Percentiles rank a stretch among this genome's conserved stretches.
phyloP scores from a whole-genome alignment of 2,113 vertebrate genomes.

The Rattus rattus region DNA sequence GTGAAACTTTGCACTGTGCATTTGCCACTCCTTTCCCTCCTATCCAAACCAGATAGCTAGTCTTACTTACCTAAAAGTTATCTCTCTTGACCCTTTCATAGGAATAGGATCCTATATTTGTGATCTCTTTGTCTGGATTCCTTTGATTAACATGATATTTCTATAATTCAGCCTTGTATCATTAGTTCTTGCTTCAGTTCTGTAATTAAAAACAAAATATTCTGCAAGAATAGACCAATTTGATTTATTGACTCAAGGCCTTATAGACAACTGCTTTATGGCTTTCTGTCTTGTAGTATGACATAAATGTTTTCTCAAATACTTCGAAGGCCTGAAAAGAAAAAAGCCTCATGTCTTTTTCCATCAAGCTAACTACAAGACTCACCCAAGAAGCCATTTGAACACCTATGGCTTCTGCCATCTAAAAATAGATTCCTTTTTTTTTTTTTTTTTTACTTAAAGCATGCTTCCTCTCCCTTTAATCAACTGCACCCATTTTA shows the following conservation, averaged over 20 bases:
- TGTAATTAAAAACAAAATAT: not conserved
- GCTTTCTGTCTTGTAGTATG: not conserved
- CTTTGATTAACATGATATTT: not conserved
- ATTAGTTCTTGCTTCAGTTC: not conserved
- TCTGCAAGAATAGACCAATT: not conserved
- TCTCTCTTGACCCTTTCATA: not conserved
- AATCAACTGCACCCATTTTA: not conserved
- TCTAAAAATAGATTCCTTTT: not conserved
- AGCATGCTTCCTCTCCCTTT: not conserved
- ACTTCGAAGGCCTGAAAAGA: not conserved
- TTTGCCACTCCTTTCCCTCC: fast-evolving
- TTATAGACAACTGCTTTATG: not conserved
- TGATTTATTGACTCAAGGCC: not conserved
- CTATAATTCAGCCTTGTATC: fast-evolving
- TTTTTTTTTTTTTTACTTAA: not conserved
- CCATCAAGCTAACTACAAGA: not conserved
- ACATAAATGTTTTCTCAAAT: not conserved
- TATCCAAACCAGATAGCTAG: fast-evolving
- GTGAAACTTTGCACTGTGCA: not conserved
- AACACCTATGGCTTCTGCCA: not conserved
- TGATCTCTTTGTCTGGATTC: not conserved
- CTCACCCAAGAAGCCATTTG: not conserved
- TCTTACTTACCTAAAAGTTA: too few relatives aligned
- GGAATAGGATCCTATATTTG: fast-evolving
- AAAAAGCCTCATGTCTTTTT: not conserved